Evolutionary conservation across 1,140 invertebrate species (phyloP).

Genomic region (Teleogryllus occipitalis): DNA sequence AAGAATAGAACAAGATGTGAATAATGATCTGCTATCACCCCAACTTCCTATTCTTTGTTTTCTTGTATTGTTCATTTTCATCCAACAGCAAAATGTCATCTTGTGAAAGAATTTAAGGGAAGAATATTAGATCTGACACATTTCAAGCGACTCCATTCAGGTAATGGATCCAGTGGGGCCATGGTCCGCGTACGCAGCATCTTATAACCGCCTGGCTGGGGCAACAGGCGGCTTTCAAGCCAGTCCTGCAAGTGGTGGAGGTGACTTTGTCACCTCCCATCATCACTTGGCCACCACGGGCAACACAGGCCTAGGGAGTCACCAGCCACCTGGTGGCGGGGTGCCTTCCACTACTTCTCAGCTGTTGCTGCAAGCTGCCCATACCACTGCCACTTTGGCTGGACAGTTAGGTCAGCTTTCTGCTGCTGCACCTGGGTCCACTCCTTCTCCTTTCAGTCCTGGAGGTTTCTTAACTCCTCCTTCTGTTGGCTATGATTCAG

Average conservation of each 20-base stretch:
- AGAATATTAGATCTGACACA: not conserved
- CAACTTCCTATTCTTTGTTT: not conserved
- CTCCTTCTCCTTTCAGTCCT: slow-evolving; percentile 55
- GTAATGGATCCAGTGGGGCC: slow-evolving; percentile 69
- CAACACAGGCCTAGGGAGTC: slow-evolving; percentile 37
- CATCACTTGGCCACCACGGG: slow-evolving; percentile 45
- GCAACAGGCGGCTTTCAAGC: slow-evolving; percentile 45
- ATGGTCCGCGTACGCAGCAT: slow-evolving; percentile 50
- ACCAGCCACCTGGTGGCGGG: slow-evolving; percentile 38
- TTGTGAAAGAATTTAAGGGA: not conserved
- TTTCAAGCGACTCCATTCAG: slow-evolving; percentile 24
- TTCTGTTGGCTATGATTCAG: slow-evolving; percentile 57
- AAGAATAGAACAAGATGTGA: not conserved
- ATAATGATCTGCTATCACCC: not conserved
- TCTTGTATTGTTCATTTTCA: not conserved
- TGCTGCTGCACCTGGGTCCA: slow-evolving; percentile 27
- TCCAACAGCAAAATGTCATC: not conserved
- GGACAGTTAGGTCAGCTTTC: slow-evolving; percentile 39
- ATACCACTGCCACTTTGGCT: slow-evolving; percentile 49
- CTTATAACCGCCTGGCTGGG: slow-evolving; percentile 56
- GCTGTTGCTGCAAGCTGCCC: slow-evolving; percentile 51
- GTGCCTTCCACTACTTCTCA: slow-evolving; percentile 52
- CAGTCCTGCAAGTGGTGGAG: slow-evolving; percentile 39
- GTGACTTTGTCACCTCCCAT: slow-evolving; percentile 44
- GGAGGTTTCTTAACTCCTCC: slow-evolving; percentile 56